Evolutionary conservation across 2,797 vertebrate species (phyloP), one percentile per base, ranked within the genome.

Genomic region (Coreius guichenoti): DNA sequence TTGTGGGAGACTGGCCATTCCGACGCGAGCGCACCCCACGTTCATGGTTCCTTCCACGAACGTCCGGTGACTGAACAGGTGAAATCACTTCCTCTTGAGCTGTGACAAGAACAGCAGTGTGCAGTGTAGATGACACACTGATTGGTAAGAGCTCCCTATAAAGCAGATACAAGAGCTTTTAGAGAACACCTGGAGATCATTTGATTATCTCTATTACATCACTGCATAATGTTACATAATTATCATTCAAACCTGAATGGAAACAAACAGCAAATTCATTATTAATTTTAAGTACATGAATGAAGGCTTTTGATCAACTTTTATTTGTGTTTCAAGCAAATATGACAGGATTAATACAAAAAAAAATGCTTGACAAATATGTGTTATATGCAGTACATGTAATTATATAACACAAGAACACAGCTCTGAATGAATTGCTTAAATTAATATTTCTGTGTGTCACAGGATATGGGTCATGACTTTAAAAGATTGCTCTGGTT

Each of bases 1-100:
- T 95, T 17, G 97, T 97, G 0, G 95, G 96, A 0, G 95, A 97
- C 8, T 93, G 92, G 26, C 95, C 95, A 4, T 95, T 95, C 1
- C 94, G 91, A 69, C 92, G 92, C 21, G 86, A 90, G 68, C 93
- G 91, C 74, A 87, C 87, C 54, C 88, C 91, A 90, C 93, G 91
- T 70, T 95, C 81, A 29, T 47, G 85, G 76, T 93, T 93, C 88
- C 72, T 90, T 77, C 91, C 89, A n/a, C 84, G 83, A 0, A 92
- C 91, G 17, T 94, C 87, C 4, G 92, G 92, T 58, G 94, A 89
- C 11, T 93, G 88, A 58, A 76, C 80, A 80, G 88, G 75, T 43
- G 92, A 90, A 81, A 86, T 65, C 74, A 86, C 39, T 49, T 95
- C 91, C 19, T 94, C 93, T 89, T 92, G 90, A 85, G 90, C 86